Conservation (phyloP, 1,140 invertebrate genomes). For the Littorina saxatilis region DNA sequence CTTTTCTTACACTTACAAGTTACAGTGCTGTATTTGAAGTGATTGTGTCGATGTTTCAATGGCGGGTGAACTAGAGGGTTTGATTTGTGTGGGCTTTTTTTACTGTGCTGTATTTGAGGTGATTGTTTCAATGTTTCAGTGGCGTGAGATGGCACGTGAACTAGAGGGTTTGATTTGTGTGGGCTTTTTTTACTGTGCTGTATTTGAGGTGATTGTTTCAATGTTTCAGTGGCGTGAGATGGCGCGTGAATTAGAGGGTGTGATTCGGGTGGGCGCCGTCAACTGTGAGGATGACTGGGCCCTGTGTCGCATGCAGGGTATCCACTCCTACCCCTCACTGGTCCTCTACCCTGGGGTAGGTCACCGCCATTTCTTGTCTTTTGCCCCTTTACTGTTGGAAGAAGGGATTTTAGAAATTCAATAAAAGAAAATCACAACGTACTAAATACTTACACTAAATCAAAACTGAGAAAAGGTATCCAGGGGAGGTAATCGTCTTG, state of each 20-base stretch:
- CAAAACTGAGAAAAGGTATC: too few species aligned
- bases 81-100: too few species aligned
- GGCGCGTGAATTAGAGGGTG: conserved; percentile 84
- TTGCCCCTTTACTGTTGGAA: too few species aligned
- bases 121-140: too few species aligned
- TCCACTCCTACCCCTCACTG: conserved; percentile 84
- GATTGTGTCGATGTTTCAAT: too few species aligned
- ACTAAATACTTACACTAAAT: too few species aligned
- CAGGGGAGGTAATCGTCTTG: too few species aligned
- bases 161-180: conserved; percentile 84
- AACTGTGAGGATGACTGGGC: conserved; percentile 88
- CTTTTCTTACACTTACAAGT: too few species aligned
- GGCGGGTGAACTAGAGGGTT: too few species aligned
- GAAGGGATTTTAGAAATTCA: neutral
- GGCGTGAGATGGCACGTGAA: conserved; percentile 85
- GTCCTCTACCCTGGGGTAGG: conserved; percentile 79
- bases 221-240: conserved; percentile 83
- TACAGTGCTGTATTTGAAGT: too few species aligned
- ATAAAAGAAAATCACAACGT: neutral
- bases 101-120: too few species aligned
- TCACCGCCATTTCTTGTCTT: neutral
- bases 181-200: conserved; percentile 90
- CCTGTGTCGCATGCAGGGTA: conserved; percentile 82
- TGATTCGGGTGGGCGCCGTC: conserved; percentile 85
- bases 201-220: too few species aligned